Base-by-base conservation (phyloP, 1,140 invertebrate species). In the Tyrophagus putrescentiae region DNA sequence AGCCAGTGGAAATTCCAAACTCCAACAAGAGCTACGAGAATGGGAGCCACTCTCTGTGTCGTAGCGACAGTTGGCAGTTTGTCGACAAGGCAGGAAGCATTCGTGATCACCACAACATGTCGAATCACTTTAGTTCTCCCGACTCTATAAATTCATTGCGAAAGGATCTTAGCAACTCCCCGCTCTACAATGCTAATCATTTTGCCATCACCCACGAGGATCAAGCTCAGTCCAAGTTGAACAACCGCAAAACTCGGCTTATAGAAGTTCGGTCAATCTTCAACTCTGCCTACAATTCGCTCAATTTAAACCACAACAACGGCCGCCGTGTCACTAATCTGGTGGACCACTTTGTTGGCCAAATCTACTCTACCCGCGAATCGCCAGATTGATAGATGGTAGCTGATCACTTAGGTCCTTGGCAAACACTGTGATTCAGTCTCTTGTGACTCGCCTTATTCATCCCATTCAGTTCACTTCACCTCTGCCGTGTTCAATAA, bases 51-150 rank as follows among this genome's bases (percentile, higher is more conserved):
- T 44, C 60, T 16, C 16, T 50, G 11, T 27, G 63, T 21, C 56
- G 53, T 2, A 44, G 45, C 39, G 63, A 48, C 57, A 82, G 80
- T 64, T 82, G 81, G 81, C 80, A 82, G 67, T 75, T 82, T 67
- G 78, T 82, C 50, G 79, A 79, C 4, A 80, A 78, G 28, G 79
- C 79, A 11, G 80, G 80, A 16, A 82, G 80, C 64, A 69, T 81
- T 34, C 73, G 78, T 53, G 79, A 76, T 13, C n/a, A 28, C 21
- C 25, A 32, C 39, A 21, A n/a, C 18, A 11, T 54, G 18, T 54
- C 25, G 11, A 54, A 54, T 54, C 52, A 54, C 13, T 54, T 54
- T 25, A 54, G 52, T 32, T 54, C 52, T 23, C 52, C 52, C n/a
- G 52, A 54, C n/a, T 54, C 52, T 13, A 27, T 54, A 23, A 54